These are phyloP conservation scores for Dendrocincla tyrannina DNA, from an alignment of 2,797 vertebrate species.

Conservation along the genomic window DNA sequence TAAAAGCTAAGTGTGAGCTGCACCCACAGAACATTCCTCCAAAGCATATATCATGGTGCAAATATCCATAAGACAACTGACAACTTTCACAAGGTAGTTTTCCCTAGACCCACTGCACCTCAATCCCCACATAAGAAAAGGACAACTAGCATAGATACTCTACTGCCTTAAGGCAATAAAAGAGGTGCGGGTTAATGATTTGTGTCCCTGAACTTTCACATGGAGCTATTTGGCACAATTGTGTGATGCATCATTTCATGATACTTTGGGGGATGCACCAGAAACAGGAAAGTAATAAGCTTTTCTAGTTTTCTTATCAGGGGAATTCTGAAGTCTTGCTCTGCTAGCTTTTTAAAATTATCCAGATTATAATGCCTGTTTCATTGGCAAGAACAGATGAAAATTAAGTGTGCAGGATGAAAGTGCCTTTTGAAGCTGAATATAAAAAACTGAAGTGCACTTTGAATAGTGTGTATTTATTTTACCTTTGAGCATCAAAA, in stretches of 20 bases:
- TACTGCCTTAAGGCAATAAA: background rate
- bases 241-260: background rate
- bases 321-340: background rate
- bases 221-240: background rate
- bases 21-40: background rate
- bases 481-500: background rate
- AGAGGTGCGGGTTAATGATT: background rate
- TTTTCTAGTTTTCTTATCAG: background rate
- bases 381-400: background rate
- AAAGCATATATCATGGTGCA: background rate
- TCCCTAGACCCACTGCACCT: background rate
- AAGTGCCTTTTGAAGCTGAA: constrained; percentile 24
- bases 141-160: background rate
- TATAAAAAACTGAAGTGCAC: background rate
- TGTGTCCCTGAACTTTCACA: background rate
- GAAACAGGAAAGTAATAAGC: background rate
- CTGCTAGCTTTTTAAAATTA: background rate
- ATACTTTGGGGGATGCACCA: background rate
- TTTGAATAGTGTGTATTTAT: background rate
- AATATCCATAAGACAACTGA: background rate
- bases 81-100: background rate
- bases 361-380: background rate
- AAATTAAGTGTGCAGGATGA: constrained; percentile 22
- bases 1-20: background rate
- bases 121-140: background rate